Evolutionary conservation across 2,113 vertebrate genomes (phyloP).

Genomic region (Vulpes vulpes): DNA sequence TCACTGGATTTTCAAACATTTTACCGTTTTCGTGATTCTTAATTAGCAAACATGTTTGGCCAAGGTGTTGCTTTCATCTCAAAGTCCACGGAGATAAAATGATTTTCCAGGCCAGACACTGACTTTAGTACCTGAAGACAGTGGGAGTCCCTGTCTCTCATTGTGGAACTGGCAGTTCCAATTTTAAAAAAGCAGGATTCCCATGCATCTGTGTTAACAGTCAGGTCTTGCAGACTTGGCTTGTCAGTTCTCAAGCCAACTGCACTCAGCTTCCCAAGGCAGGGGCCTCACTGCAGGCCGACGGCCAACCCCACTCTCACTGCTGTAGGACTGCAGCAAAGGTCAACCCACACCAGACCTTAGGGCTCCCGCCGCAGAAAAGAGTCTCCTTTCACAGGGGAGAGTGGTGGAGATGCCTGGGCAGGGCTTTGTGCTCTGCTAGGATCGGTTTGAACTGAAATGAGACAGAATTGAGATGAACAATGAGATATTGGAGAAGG

Average conservation of each 20-base stretch:
- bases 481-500: not conserved
- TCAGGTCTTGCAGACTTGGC: not conserved
- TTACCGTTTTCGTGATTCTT: not conserved
- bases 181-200: accelerated
- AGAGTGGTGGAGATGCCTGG: accelerated
- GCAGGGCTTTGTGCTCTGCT: not conserved
- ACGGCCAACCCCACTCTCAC: accelerated
- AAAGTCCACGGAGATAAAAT: not conserved
- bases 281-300: too few relatives aligned
- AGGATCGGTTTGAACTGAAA: not conserved
- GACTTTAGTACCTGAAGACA: not conserved
- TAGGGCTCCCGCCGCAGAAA: too few relatives aligned
- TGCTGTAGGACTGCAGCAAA: not conserved
- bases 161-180: not conserved
- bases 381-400: not conserved
- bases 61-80: not conserved
- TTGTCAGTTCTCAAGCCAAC: not conserved
- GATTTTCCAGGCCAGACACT: not conserved
- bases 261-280: not conserved
- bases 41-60: not conserved
- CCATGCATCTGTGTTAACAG: not conserved
- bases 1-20: not conserved
- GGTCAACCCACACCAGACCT: accelerated
- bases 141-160: too few relatives aligned
- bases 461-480: not conserved